These are phyloP conservation scores for Eurosta solidaginis DNA, from an alignment of 1,140 invertebrate species.

Conservation along the genomic window DNA sequence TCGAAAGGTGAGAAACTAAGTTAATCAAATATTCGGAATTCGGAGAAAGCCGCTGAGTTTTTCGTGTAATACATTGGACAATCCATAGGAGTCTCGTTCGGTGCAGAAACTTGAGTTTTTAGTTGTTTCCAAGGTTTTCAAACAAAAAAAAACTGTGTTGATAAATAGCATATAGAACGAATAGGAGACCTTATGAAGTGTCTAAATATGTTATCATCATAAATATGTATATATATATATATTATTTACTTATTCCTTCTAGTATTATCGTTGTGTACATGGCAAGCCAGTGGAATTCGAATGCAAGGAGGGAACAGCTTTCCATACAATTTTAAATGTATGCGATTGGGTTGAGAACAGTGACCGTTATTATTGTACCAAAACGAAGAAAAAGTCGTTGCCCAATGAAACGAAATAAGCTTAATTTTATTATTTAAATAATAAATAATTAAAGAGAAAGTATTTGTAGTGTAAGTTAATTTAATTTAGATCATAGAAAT, in stretches of 20 bases:
- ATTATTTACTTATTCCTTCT: constrained; percentile 32
- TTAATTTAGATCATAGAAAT: neutral
- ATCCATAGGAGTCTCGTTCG: no score
- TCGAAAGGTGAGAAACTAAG: constrained; percentile 50
- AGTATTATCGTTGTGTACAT: constrained; percentile 83
- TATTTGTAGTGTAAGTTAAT: neutral
- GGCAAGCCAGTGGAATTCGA: constrained; percentile 72
- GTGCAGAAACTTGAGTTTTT: no score
- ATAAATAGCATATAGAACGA: no score
- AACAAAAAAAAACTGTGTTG: neutral
- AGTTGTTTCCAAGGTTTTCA: neutral
- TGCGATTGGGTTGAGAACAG: constrained; percentile 81
- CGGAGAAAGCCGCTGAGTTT: no score
- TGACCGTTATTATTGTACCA: constrained; percentile 62
- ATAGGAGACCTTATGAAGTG: no score
- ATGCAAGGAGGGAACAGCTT: constrained; percentile 75
- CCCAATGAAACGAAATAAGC: constrained; percentile 35
- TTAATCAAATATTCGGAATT: neutral
- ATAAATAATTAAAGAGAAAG: neutral
- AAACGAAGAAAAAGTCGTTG: constrained; percentile 38
- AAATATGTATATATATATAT: neutral
- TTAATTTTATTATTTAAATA: neutral
- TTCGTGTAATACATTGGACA: no score
- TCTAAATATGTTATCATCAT: neutral
- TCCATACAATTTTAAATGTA: constrained; percentile 69